A percentile compares a stretch with the other conserved stretches of the same genome.
Evolutionary conservation across 1,140 invertebrate genomes (phyloP).

Genomic region (Chelonus insularis): DNA sequence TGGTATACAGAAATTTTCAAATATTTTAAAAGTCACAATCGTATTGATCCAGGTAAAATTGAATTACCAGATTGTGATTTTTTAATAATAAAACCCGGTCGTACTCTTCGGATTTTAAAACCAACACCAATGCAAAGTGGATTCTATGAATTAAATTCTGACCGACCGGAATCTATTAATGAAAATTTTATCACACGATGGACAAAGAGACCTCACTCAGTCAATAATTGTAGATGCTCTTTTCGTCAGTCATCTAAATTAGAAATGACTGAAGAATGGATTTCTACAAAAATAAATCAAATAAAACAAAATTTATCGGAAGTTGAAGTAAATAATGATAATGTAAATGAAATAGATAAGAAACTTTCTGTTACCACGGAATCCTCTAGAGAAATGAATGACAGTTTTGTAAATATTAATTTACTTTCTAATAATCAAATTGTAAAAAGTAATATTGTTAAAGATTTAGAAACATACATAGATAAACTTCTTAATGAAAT

Average conservation of each 20-base stretch:
- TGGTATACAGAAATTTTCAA: constrained; percentile 49
- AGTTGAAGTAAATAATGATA: constrained; percentile 40
- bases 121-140: constrained; percentile 38
- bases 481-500: constrained; percentile 47
- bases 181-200: constrained; percentile 55
- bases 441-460: constrained; percentile 46
- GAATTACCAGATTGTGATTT: constrained; percentile 53
- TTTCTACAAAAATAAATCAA: constrained; percentile 47
- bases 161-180: constrained; percentile 48
- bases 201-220: constrained; percentile 50
- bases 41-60: constrained; percentile 45
- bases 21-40: constrained; percentile 46
- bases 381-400: neutral
- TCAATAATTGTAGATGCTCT: constrained; percentile 53
- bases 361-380: constrained; percentile 37
- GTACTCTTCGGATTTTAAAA: constrained; percentile 46
- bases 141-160: constrained; percentile 45
- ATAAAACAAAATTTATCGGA: constrained; percentile 53
- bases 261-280: constrained; percentile 44
- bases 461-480: constrained; percentile 48
- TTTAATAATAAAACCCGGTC: constrained; percentile 45
- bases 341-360: constrained; percentile 47
- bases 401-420: constrained; percentile 4
- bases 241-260: constrained; percentile 41
- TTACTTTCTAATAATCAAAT: constrained; percentile 7